phyloP scores from a whole-genome alignment of 1,140 invertebrate species.

The Meteorus sp. region DNA sequence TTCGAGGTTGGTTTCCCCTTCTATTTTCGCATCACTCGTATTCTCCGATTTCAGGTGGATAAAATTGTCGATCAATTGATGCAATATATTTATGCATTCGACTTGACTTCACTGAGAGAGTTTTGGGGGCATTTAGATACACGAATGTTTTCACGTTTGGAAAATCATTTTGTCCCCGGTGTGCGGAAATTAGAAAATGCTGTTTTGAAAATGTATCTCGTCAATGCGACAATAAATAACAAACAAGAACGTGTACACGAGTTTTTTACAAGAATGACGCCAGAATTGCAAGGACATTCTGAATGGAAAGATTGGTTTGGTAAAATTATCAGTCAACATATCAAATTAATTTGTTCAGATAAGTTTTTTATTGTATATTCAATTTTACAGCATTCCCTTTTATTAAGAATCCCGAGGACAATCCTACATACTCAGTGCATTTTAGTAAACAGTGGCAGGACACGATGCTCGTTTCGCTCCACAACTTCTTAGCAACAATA shows the following conservation, averaged over 20 bases:
- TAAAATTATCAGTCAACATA: too few relatives aligned
- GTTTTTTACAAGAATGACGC: conserved; percentile 86
- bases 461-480: conserved; percentile 87
- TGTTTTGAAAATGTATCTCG: conserved; percentile 86
- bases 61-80: conserved; percentile 88
- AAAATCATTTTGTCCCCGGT: conserved; percentile 78
- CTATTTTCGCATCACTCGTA: too few relatives aligned
- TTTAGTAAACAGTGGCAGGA: conserved; percentile 96
- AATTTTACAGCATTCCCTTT: conserved; percentile 79
- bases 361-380: conserved; percentile 11
- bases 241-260: conserved; percentile 84
- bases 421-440: conserved; percentile 81
- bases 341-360: too few relatives aligned
- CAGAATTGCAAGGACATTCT: conserved; percentile 82
- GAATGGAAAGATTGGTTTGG: conserved; percentile 99
- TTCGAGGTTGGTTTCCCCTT: too few relatives aligned
- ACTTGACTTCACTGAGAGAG: conserved; percentile 76
- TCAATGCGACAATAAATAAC: conserved; percentile 80
- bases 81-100: conserved; percentile 75
- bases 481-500: conserved; percentile 91
- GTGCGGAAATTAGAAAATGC: conserved; percentile 87
- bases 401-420: conserved; percentile 88
- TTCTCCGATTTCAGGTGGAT: too few relatives aligned
- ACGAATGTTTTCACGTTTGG: conserved; percentile 83
- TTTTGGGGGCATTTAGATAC: conserved; percentile 87